Evolutionary conservation across 2,797 vertebrate species (phyloP).

Genomic region (Hippopotamyrus pictus): DNA sequence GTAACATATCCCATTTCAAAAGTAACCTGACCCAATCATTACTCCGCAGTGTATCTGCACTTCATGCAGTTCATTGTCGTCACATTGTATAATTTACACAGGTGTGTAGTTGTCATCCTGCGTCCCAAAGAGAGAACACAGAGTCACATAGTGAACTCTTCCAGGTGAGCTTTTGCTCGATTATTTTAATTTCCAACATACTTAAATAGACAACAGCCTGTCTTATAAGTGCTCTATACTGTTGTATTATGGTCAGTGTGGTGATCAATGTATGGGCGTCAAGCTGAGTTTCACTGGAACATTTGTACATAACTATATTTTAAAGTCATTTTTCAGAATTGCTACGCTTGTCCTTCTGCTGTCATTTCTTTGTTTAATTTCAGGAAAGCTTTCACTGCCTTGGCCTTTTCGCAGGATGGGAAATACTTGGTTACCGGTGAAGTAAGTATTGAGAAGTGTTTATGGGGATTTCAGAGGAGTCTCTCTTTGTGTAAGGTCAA

Average conservation of each 20-base stretch:
- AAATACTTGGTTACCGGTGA: conserved; percentile 80
- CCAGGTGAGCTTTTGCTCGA: conserved; percentile 56
- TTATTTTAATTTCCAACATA: not conserved
- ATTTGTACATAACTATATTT: not conserved
- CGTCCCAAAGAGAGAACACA: conserved; percentile 69
- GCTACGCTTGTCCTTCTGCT: not conserved
- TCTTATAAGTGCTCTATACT: not conserved
- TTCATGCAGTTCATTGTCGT: not conserved
- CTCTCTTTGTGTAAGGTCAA: not conserved
- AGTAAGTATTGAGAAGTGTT: conserved; percentile 55
- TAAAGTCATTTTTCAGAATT: not conserved
- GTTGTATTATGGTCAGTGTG: not conserved
- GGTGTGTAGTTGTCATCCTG: conserved; percentile 76
- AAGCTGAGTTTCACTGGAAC: not conserved
- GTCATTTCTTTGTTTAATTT: conserved; percentile 20
- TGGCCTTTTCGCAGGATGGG: conserved; percentile 80
- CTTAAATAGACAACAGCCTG: not conserved
- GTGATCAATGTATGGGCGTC: not conserved
- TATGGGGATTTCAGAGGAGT: not conserved
- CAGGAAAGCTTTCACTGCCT: conserved; percentile 74
- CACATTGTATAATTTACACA: conserved; percentile 36
- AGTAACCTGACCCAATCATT: not conserved
- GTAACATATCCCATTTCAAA: not conserved
- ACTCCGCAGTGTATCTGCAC: not conserved
- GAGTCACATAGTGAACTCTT: conserved; percentile 72